Percentiles rank a stretch among this genome's conserved stretches.
Conservation (phyloP, 1,140 invertebrate genomes). For the Diorhabda carinulata region DNA sequence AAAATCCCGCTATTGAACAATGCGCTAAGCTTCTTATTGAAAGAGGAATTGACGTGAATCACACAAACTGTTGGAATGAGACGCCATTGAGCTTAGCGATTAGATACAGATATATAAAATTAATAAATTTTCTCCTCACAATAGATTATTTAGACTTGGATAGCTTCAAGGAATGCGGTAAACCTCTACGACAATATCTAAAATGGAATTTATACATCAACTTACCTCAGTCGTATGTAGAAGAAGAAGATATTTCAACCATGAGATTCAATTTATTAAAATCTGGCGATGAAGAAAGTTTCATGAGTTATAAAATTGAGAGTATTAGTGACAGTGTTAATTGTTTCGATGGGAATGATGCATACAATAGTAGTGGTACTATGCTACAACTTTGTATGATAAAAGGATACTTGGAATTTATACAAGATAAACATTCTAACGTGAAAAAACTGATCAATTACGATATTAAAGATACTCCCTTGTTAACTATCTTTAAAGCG, state of each 20-base stretch:
- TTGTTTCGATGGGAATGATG: slow-evolving; percentile 16
- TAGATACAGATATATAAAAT: slow-evolving; percentile 19
- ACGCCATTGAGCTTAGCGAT: slow-evolving; percentile 30
- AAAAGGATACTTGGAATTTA: slow-evolving; percentile 28
- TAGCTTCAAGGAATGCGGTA: slow-evolving; percentile 19
- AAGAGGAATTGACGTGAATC: slow-evolving; percentile 28
- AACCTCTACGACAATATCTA: slow-evolving; percentile 25
- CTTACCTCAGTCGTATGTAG: not conserved
- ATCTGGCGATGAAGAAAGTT: slow-evolving; percentile 24
- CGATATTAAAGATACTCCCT: slow-evolving; percentile 21
- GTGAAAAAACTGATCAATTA: not conserved
- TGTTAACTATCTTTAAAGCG: slow-evolving; percentile 26
- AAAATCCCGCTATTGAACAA: slow-evolving; percentile 20
- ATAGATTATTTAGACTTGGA: slow-evolving; percentile 25
- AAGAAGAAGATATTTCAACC: slow-evolving; percentile 5
- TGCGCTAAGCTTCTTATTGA: slow-evolving; percentile 27
- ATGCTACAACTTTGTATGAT: slow-evolving; percentile 30
- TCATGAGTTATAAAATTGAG: slow-evolving; percentile 28
- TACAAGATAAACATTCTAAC: slow-evolving; percentile 10
- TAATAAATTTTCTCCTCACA: slow-evolving; percentile 22
- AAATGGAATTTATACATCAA: slow-evolving; percentile 22
- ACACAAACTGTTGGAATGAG: slow-evolving; percentile 32
- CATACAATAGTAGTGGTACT: slow-evolving; percentile 19
- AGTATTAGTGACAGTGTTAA: slow-evolving; percentile 23
- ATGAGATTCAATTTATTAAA: slow-evolving; percentile 29